Conservation (phyloP, 2,797 vertebrate genomes). For the Cossypha heuglini region DNA sequence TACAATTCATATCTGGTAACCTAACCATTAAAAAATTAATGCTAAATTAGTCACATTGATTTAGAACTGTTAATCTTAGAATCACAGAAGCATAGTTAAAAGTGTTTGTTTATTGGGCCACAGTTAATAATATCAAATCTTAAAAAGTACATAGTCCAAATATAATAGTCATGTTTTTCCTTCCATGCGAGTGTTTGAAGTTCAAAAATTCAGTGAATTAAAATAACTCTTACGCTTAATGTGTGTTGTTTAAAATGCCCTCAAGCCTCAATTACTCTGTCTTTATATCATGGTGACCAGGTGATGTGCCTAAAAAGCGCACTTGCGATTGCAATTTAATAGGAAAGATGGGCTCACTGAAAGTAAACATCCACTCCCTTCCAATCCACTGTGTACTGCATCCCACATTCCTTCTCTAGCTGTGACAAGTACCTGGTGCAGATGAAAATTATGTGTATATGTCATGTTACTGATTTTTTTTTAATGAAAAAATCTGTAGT, state of each 20-base stretch:
- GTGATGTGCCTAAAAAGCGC: not conserved
- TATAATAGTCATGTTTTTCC: not conserved
- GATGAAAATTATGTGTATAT: not conserved
- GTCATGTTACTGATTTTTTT: not conserved
- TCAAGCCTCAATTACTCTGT: not conserved
- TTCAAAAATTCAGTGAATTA: not conserved
- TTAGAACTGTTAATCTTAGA: not conserved
- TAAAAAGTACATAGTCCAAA: not conserved
- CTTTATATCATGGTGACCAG: not conserved
- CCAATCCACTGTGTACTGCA: accelerated
- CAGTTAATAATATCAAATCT: not conserved
- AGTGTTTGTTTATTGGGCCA: not conserved
- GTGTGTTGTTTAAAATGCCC: not conserved
- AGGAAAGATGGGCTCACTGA: not conserved
- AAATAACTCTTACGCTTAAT: not conserved
- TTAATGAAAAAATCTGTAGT: not conserved
- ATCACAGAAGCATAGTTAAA: not conserved
- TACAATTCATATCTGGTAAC: not conserved
- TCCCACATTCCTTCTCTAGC: not conserved
- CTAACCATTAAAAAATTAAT: not conserved
- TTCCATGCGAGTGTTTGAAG: not conserved
- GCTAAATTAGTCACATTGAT: not conserved
- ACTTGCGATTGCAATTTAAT: not conserved
- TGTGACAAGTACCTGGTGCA: not conserved
- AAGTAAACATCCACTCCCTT: not conserved